Evolutionary conservation across 2,888 invertebrate species (phyloP), one percentile per base, ranked within the genome.

Genomic region (Himalopsyche anomala): DNA sequence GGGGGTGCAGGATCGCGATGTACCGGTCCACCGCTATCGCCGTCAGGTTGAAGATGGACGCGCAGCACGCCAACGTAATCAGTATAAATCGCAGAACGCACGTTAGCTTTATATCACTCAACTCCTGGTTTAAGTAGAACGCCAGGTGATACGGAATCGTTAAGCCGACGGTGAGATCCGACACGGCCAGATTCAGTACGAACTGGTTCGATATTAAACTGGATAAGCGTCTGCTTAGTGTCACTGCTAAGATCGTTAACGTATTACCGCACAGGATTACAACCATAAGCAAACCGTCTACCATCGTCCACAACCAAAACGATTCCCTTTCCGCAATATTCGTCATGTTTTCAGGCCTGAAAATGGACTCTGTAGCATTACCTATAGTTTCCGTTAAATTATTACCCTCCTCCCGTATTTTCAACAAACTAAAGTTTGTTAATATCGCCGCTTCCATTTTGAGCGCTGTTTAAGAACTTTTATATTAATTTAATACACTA

Each of bases 11-110:
- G 89, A 97, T 96, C 0, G 96, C 96, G 89, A 96, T 94, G 91
- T 96, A 97, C 89, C 96, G 94, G 92, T 97, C 97, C 87, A 96
- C 93, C 51, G 97, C 97, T 89, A 97, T 96, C 82, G 95, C 95
- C 90, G 96, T 95, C 89, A 97, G 93, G 91, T 96, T 97, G 92
- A 95, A 95, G 89, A 97, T 95, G 89, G 96, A 97, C 82, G 96
- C 96, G 89, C 95, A 94, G 90, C 96, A 96, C 87, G 96, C 96
- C 90, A 96, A 93, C 89, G 95, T 95, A 89, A 96, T 95, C 84
- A 96, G 92, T 84, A 96, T 95, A 91, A 96, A 97, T 89, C 96
- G 92, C 90, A 96, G 92, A 81, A 97, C 91, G 89, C 97, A 97
- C 38, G 95, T 94, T 90, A 92, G 92, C 89, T 95, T 94, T 89